Evolutionary conservation across 1,140 invertebrate genomes (phyloP).

Genomic region (Melitaea cinxia): DNA sequence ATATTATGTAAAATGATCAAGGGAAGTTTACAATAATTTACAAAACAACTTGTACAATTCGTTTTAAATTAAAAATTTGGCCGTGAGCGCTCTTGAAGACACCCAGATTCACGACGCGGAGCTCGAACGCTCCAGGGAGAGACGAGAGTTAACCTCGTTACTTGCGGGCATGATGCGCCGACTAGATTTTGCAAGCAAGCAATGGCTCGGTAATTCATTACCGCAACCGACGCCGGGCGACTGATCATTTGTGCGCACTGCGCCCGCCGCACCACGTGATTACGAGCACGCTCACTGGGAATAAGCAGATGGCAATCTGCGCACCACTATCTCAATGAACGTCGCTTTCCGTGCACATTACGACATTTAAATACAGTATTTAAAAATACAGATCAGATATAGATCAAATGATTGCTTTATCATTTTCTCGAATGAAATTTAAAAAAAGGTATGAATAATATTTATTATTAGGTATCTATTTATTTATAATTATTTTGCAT

Average conservation of each 20-base stretch:
- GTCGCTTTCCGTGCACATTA: constrained; percentile 30
- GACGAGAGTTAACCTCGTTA: constrained; percentile 68
- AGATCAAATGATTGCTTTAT: not conserved
- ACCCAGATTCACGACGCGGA: constrained; percentile 58
- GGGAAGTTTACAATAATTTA: constrained; percentile 17
- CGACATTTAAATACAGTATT: constrained; percentile 24
- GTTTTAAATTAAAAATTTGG: constrained; percentile 60
- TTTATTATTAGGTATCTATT: not conserved
- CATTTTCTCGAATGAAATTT: not conserved
- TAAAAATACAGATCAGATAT: constrained; percentile 1
- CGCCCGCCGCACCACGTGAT: constrained; percentile 53
- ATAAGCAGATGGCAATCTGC: constrained; percentile 53
- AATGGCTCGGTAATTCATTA: constrained; percentile 69
- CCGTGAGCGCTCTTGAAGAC: constrained; percentile 60
- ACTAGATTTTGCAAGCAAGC: constrained; percentile 71
- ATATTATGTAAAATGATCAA: not conserved
- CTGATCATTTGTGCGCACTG: constrained; percentile 60
- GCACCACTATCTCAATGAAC: constrained; percentile 51
- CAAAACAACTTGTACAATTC: constrained; percentile 18
- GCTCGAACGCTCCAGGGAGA: constrained; percentile 49
- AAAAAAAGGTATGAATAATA: not conserved
- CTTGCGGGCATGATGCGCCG: constrained; percentile 53
- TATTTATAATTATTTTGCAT: not conserved
- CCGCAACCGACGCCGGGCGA: constrained; percentile 49
- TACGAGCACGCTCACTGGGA: constrained; percentile 59